Conservation (phyloP, 2,113 vertebrate species). For the Embiotoca jacksoni region DNA sequence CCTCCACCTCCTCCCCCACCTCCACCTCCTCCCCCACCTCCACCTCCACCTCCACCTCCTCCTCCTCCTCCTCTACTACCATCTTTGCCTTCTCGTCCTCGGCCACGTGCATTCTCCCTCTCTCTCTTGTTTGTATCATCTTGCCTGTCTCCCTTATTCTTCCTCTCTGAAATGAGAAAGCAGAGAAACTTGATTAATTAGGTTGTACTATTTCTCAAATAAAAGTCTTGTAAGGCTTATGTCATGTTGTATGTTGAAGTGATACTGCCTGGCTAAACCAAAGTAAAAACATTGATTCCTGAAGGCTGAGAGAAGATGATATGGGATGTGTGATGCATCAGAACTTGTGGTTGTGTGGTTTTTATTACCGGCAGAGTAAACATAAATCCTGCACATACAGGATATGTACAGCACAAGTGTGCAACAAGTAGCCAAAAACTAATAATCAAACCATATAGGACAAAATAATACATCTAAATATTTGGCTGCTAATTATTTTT, state of each 20-base stretch:
- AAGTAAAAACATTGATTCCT: slow-evolving; percentile 14
- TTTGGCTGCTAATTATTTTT: not conserved
- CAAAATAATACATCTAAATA: slow-evolving; percentile 5
- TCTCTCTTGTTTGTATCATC: slow-evolving; percentile 82
- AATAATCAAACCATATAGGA: not conserved
- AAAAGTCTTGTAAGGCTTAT: slow-evolving; percentile 18
- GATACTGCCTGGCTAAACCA: slow-evolving; percentile 1
- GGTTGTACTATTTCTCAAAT: slow-evolving; percentile 11
- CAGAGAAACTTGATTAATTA: slow-evolving; percentile 12
- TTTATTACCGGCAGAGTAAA: slow-evolving; percentile 24
- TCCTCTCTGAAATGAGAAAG: slow-evolving; percentile 78
- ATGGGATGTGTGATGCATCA: slow-evolving; percentile 23
- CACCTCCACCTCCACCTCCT: slow-evolving; percentile 81
- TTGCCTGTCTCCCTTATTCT: slow-evolving; percentile 79
- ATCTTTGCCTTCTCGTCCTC: slow-evolving; percentile 46
- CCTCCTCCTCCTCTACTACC: slow-evolving; percentile 78
- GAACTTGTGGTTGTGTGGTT: not conserved
- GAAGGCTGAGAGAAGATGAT: slow-evolving; percentile 12
- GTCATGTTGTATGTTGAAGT: slow-evolving; percentile 30
- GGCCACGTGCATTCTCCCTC: slow-evolving; percentile 71
- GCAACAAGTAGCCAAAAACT: not conserved
- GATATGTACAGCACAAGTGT: slow-evolving; percentile 14
- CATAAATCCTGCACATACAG: slow-evolving; percentile 7
- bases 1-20: slow-evolving; percentile 79
- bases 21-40: slow-evolving; percentile 59